Percentiles rank a stretch among this genome's conserved stretches.
Evolutionary conservation across 2,113 vertebrate species (phyloP).

Genomic region (Hippocampus barbouri): DNA sequence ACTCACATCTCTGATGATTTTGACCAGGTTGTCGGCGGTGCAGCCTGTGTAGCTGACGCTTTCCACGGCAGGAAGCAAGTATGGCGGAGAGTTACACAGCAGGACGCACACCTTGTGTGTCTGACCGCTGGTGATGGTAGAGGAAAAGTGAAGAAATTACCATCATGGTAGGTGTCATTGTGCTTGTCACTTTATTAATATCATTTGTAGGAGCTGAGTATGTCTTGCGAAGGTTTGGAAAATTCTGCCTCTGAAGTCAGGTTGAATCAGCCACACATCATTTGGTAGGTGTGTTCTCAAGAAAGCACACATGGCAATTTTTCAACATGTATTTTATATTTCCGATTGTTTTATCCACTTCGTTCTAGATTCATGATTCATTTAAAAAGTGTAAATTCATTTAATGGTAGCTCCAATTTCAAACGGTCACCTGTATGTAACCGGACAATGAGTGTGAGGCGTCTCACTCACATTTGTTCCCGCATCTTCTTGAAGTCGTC

Average conservation of each 20-base stretch:
- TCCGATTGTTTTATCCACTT: too few species aligned
- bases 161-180: not conserved
- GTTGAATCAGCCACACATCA: too few species aligned
- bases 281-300: not conserved
- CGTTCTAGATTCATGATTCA: too few species aligned
- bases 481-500: conserved; percentile 95
- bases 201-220: not conserved
- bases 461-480: conserved; percentile 89
- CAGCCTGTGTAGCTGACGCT: conserved; percentile 88
- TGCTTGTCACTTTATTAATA: not conserved
- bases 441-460: not conserved
- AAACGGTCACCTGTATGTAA: not conserved
- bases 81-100: conserved; percentile 88
- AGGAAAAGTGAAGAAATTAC: not conserved
- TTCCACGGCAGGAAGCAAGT: conserved; percentile 87
- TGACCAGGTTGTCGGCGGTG: conserved; percentile 83
- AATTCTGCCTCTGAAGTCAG: too few species aligned
- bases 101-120: conserved; percentile 90
- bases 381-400: too few species aligned
- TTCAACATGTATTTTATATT: too few species aligned
- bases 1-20: conserved; percentile 88
- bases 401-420: not conserved
- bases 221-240: too few species aligned
- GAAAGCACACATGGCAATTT: too few species aligned
- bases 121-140: conserved; percentile 73